These are phyloP conservation scores for Nyctibius grandis DNA, from an alignment of 2,797 vertebrate species.

Conservation along the genomic window DNA sequence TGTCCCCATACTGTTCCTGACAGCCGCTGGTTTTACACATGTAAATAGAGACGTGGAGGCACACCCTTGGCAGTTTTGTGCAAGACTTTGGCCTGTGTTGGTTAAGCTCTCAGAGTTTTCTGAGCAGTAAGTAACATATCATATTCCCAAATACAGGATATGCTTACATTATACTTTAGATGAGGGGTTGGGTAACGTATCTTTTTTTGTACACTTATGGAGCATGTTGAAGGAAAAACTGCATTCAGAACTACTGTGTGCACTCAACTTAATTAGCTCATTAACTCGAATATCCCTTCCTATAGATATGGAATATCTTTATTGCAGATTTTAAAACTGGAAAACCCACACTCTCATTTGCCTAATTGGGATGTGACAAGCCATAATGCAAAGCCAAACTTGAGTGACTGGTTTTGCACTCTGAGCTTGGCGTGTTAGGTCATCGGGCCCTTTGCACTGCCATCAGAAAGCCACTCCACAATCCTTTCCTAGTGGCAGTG, in stretches of 20 bases:
- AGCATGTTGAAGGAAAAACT: neutral
- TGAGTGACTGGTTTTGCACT: neutral
- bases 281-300: neutral
- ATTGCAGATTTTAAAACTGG: neutral
- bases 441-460: neutral
- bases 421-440: neutral
- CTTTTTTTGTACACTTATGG: neutral
- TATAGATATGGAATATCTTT: neutral
- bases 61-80: neutral
- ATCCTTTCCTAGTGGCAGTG: neutral
- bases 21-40: neutral
- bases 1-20: neutral
- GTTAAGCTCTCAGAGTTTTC: neutral
- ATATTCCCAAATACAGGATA: neutral
- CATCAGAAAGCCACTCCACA: neutral
- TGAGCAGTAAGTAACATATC: neutral
- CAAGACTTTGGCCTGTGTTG: neutral
- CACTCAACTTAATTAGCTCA: neutral
- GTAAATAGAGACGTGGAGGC: neutral
- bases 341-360: neutral
- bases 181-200: neutral
- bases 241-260: neutral
- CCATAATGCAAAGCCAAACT: neutral
- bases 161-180: neutral
- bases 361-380: neutral